A percentile compares a stretch with the other conserved stretches of the same genome.
phyloP scores from a whole-genome alignment of 2,113 vertebrate species.

The Fregetta grallaria region DNA sequence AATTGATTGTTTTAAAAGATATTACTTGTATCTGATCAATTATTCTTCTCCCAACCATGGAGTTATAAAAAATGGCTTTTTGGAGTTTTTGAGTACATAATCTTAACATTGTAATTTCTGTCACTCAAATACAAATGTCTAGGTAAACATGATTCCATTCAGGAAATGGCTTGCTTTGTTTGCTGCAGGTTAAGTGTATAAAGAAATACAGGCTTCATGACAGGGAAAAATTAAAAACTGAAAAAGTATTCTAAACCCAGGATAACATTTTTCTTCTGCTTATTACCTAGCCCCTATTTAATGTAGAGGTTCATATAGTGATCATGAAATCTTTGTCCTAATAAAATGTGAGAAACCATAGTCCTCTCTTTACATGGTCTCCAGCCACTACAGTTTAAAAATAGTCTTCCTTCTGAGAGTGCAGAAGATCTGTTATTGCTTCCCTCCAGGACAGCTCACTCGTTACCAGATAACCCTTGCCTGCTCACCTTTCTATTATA shows the following conservation, averaged over 20 bases:
- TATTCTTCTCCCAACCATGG: background rate
- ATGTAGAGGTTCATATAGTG: background rate
- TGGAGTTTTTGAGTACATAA: background rate
- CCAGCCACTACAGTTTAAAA: background rate
- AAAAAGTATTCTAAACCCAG: background rate
- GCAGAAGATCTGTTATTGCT: background rate
- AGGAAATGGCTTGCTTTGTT: background rate
- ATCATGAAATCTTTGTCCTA: background rate
- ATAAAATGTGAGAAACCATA: background rate
- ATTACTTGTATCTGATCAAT: background rate
- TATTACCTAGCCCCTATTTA: background rate
- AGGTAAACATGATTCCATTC: background rate
- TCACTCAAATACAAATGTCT: background rate
- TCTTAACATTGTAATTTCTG: background rate
- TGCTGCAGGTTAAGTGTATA: background rate
- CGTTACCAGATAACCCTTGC: background rate
- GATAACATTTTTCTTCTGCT: background rate
- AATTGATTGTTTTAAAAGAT: background rate
- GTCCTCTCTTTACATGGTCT: background rate
- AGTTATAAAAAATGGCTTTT: background rate
- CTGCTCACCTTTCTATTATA: background rate
- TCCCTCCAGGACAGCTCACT: fast-evolving
- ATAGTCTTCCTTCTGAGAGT: background rate
- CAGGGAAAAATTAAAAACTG: background rate
- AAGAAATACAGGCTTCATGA: background rate